Conservation (phyloP, 2,113 vertebrate genomes). For the Stegastes partitus region DNA sequence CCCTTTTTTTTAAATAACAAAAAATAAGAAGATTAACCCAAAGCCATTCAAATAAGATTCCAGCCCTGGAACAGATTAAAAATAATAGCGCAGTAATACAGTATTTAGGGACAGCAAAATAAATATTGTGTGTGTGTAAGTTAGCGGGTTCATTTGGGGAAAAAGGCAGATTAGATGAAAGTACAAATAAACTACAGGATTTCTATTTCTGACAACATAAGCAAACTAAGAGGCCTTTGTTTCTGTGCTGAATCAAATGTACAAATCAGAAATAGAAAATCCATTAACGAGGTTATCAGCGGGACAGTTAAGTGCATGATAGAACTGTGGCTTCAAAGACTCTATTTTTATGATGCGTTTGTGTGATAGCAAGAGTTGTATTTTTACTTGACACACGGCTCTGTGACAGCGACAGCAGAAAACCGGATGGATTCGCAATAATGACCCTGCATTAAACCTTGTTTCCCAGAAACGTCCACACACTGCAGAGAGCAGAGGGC, state of each 20-base stretch:
- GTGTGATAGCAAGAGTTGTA: rapidly evolving
- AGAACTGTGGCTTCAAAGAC: not conserved
- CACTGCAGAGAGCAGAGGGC: conserved; percentile 18
- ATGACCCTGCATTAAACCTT: conserved; percentile 56
- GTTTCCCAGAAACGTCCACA: conserved; percentile 51
- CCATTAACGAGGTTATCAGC: conserved; percentile 6
- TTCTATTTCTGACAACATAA: conserved; percentile 20
- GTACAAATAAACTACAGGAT: not conserved
- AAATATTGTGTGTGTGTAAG: not conserved
- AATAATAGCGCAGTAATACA: conserved; percentile 9
- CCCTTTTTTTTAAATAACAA: conserved; percentile 11
- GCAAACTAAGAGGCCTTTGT: not conserved
- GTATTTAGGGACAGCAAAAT: conserved; percentile 13
- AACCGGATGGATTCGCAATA: conserved; percentile 44
- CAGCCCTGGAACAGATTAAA: conserved; percentile 23
- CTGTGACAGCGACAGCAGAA: conserved; percentile 24
- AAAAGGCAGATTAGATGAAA: conserved; percentile 9
- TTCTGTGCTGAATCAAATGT: not conserved
- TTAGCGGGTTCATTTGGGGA: not conserved
- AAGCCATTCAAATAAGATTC: conserved; percentile 45
- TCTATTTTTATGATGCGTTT: too few species aligned
- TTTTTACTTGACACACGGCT: conserved; percentile 12
- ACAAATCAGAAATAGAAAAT: conserved; percentile 5
- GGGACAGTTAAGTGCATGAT: not conserved
- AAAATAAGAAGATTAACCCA: conserved; percentile 33